These are phyloP conservation scores for Orthosia gracilis DNA, from an alignment of 2,888 invertebrate species.

Conservation along the genomic window DNA sequence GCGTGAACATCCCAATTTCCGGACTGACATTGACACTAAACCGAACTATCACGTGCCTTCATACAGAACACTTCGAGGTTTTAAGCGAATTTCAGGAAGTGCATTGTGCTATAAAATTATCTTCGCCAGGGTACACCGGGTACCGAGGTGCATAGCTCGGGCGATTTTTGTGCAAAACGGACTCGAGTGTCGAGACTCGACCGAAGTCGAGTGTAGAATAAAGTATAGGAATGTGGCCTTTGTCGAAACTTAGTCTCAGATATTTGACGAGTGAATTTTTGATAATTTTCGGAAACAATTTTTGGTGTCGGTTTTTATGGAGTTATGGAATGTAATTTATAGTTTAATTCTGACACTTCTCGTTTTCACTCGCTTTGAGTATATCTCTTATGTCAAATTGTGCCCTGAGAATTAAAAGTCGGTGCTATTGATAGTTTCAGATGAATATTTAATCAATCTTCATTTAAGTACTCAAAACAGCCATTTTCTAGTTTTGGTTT, in stretches of 20 bases:
- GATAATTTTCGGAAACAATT: neutral
- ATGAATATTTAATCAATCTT: too few species aligned
- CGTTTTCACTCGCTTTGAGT: too few species aligned
- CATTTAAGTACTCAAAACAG: too few species aligned
- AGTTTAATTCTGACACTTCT: neutral
- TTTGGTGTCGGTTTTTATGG: neutral
- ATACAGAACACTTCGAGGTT: conserved; percentile 8
- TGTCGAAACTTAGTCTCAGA: conserved; percentile 12
- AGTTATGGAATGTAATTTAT: neutral
- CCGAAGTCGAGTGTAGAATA: conserved; percentile 23
- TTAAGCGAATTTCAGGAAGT: conserved; percentile 53
- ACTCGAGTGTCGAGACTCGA: neutral
- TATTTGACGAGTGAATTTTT: neutral
- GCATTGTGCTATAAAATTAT: conserved; percentile 58
- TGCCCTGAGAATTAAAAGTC: too few species aligned
- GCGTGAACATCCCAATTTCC: neutral
- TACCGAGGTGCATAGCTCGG: conserved; percentile 42
- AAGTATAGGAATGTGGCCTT: conserved; percentile 38
- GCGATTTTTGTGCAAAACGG: conserved; percentile 48
- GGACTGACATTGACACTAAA: conserved; percentile 8
- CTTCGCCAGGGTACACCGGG: conserved; percentile 18
- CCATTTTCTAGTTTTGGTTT: too few species aligned
- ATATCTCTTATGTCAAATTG: too few species aligned
- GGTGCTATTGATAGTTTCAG: too few species aligned
- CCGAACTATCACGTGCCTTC: conserved; percentile 5